Conservation (phyloP, 2,888 invertebrate species). For the Amphimallon solstitiale region DNA sequence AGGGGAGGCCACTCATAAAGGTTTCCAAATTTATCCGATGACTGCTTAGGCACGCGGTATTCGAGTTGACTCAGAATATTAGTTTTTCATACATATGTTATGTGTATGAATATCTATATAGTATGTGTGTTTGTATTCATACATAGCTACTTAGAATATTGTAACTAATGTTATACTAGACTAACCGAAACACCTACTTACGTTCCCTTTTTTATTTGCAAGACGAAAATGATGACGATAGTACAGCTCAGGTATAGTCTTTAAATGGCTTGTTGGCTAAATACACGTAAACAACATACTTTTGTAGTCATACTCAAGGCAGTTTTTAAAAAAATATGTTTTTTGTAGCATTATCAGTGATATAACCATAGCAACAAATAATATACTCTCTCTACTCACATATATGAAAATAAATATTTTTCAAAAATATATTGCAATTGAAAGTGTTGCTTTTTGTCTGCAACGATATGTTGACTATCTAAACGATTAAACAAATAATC, state of each 20-base stretch:
- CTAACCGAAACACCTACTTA: neutral
- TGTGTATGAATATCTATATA: neutral
- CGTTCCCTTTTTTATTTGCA: neutral
- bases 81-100: neutral
- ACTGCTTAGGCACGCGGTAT: slow-evolving; percentile 17
- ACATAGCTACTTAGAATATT: neutral
- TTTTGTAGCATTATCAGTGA: too few relatives aligned
- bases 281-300: too few relatives aligned
- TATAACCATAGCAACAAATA: too few relatives aligned
- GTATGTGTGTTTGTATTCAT: too few relatives aligned
- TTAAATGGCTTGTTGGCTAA: slow-evolving; percentile 15
- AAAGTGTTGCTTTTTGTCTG: too few relatives aligned
- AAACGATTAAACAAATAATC: too few relatives aligned
- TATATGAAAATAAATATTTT: too few relatives aligned
- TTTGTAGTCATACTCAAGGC: too few relatives aligned
- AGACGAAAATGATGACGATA: slow-evolving; percentile 5
- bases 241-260: neutral
- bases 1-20: slow-evolving; percentile 16
- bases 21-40: slow-evolving; percentile 26
- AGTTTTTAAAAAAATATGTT: too few relatives aligned
- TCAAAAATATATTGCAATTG: too few relatives aligned
- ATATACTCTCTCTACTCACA: too few relatives aligned
- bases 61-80: slow-evolving; percentile 13
- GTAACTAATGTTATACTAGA: neutral
- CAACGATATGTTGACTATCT: too few relatives aligned